Conservation (phyloP, 53 echinoderm and acorn worm species). For the Holothuria scabra region DNA sequence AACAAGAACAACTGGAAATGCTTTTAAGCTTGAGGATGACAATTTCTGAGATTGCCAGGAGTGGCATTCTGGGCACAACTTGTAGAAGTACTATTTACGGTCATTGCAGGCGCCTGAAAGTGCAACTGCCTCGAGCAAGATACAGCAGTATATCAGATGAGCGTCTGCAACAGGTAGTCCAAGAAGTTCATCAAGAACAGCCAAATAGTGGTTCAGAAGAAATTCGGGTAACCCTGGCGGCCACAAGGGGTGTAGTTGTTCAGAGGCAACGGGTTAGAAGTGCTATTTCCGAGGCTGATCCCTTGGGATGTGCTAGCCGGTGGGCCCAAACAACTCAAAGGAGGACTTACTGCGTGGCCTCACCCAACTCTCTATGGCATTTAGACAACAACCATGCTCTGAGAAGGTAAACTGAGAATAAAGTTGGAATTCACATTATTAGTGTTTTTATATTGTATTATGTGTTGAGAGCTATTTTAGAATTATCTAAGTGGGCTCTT, state of each 20-base stretch:
- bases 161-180: neutral
- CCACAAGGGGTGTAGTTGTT: neutral
- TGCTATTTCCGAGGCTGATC: conserved; percentile 1
- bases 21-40: neutral
- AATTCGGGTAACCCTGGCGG: neutral
- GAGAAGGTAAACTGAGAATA: neutral
- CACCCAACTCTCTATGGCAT: conserved; percentile 27
- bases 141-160: neutral
- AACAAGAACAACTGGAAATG: neutral
- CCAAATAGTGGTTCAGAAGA: conserved; percentile 20
- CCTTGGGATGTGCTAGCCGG: neutral
- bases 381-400: neutral
- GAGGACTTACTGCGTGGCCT: neutral
- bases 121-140: conserved; percentile 8
- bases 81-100: neutral
- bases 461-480: too few relatives aligned
- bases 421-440: too few relatives aligned
- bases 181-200: neutral
- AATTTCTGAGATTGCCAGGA: neutral
- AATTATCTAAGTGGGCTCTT: neutral
- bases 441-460: too few relatives aligned
- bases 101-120: neutral
- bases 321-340: conserved; percentile 20
- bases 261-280: conserved; percentile 6
- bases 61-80: neutral